Conservation (phyloP, 2,113 vertebrate species). For the Sarotherodon lohbergeri region DNA sequence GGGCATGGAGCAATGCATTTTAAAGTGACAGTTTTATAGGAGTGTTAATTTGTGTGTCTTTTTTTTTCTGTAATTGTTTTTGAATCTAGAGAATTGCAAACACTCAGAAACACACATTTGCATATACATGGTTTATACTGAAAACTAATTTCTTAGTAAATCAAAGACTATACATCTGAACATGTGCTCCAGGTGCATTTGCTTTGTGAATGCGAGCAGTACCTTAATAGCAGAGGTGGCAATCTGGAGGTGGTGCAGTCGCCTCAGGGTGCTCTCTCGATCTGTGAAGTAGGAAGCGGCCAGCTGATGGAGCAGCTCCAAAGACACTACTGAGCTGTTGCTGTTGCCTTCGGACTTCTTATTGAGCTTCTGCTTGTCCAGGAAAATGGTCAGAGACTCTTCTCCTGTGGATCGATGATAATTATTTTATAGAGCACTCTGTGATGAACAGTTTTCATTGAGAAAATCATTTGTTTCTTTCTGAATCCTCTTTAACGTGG, state of each 20-base stretch:
- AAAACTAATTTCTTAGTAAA: not conserved
- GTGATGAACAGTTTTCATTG: not conserved
- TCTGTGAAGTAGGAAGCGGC: conserved; percentile 98
- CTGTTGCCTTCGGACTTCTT: conserved; percentile 81
- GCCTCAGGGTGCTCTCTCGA: conserved; percentile 88
- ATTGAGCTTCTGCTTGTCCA: conserved; percentile 94
- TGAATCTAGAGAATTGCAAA: not conserved
- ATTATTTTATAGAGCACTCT: not conserved
- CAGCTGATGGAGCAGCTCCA: conserved; percentile 95
- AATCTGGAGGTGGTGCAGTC: conserved; percentile 96
- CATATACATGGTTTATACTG: not conserved
- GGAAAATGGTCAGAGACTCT: conserved; percentile 96
- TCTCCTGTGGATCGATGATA: conserved; percentile 76
- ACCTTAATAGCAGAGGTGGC: conserved; percentile 97
- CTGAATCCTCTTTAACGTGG: not conserved
- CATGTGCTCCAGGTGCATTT: not conserved
- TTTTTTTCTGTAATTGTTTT: not conserved
- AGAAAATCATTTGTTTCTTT: not conserved
- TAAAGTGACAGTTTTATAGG: not conserved
- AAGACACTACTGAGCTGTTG: conserved; percentile 85
- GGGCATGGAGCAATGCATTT: not conserved
- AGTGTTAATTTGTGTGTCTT: not conserved
- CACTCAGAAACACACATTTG: not conserved
- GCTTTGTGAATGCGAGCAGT: not conserved
- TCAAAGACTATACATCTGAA: not conserved